Evolutionary conservation across 2,888 invertebrate species (phyloP), one percentile per base, ranked within the genome.

Genomic region (Lagria hirta): DNA sequence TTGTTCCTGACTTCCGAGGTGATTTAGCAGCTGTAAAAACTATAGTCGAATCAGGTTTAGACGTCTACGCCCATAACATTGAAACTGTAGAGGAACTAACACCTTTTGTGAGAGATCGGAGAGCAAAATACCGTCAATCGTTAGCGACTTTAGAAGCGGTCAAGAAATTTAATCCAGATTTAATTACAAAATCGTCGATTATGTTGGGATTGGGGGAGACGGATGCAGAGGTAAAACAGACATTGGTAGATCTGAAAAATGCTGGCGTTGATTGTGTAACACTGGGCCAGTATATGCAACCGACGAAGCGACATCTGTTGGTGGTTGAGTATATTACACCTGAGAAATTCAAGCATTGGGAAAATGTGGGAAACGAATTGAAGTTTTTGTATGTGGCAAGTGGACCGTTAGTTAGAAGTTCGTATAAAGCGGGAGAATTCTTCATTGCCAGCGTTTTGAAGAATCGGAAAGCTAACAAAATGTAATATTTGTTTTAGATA

Each of bases 251-350:
- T 75, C 75, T 97, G 28, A 80, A 87, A 40, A 72, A 74, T 14
- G 82, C 77, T 1, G 88, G 85, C 18, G 98, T 99, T 0, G 98
- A 98, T 71, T 97, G 97, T 67, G 71, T 99, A 0, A 99, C 99
- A 0, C 75, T 99, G 3, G 99, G 99, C 0, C 99, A 99, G 66
- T 99, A 99, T 73, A 99, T 99, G 97, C 99, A 99, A 70, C 99
- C 99, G 0, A 99, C 98, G 0, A 97, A 94, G 65, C 79, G 88
- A 4, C 99, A 99, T 70, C 75, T 99, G 14, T 92, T 90, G 75
- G 88, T 96, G 3, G 56, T 62, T 1, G 98, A 99, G 70, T 99
- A 98, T 74, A 91, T 99, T 0, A 96, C 95, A 0, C 98, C 98
- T 0, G 88, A 87, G 49, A 94, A 93, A 72, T 99, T 89, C 69